Percentiles rank a stretch among this genome's conserved stretches.
phyloP scores from a whole-genome alignment of 2,113 vertebrate species.

The Pholis gunnellus region DNA sequence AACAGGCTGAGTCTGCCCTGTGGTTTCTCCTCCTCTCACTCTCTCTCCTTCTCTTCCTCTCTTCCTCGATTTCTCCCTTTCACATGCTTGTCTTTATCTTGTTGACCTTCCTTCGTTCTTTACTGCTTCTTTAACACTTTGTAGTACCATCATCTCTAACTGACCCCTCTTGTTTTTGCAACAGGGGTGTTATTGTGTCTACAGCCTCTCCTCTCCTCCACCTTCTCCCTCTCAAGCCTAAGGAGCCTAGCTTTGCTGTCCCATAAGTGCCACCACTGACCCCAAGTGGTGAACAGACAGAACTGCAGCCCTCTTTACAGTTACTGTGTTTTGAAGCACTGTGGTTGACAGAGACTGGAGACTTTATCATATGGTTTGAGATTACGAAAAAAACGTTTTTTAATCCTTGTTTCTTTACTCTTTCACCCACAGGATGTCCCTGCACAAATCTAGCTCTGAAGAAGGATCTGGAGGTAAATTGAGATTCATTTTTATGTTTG shows the following conservation, averaged over 20 bases:
- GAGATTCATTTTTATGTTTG: slow-evolving; percentile 4
- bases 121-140: slow-evolving; percentile 6
- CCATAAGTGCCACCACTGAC: slow-evolving; percentile 70
- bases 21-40: slow-evolving; percentile 55
- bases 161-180: slow-evolving; percentile 32
- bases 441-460: slow-evolving; percentile 97
- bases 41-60: slow-evolving; percentile 28
- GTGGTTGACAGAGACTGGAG: neutral
- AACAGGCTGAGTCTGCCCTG: slow-evolving; percentile 77
- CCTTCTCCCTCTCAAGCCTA: slow-evolving; percentile 74
- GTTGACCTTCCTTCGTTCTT: slow-evolving; percentile 5
- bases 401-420: slow-evolving; percentile 1
- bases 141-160: slow-evolving; percentile 16
- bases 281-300: slow-evolving; percentile 66
- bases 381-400: neutral
- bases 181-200: slow-evolving; percentile 17
- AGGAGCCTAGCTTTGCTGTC: slow-evolving; percentile 60
- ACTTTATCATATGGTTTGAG: neutral
- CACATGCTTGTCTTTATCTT: neutral
- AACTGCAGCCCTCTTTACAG: slow-evolving; percentile 11
- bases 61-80: slow-evolving; percentile 16
- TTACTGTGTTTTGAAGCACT: neutral
- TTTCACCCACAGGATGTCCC: slow-evolving; percentile 85
- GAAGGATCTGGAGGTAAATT: slow-evolving; percentile 92
- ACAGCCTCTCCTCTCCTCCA: slow-evolving; percentile 9